phyloP scores from a whole-genome alignment of 2,888 invertebrate genomes.

The Nymphalis polychloros region DNA sequence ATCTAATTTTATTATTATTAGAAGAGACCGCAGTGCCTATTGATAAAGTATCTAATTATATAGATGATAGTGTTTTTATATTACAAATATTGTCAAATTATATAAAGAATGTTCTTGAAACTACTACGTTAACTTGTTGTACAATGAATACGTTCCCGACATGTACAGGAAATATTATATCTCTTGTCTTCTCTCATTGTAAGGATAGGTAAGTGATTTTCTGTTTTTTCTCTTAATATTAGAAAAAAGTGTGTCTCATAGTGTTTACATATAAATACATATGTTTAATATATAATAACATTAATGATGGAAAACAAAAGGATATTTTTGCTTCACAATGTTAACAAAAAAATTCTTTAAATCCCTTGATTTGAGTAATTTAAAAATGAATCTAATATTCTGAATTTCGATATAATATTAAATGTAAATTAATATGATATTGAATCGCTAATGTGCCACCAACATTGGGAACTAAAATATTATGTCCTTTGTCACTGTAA shows the following conservation, averaged over 20 bases:
- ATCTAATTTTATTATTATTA: constrained; percentile 48
- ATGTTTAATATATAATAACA: too few relatives aligned
- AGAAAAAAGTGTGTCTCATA: too few relatives aligned
- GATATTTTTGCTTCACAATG: too few relatives aligned
- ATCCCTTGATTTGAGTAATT: not conserved
- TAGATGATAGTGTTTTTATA: constrained; percentile 55
- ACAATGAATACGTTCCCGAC: constrained; percentile 57
- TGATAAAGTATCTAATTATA: constrained; percentile 47
- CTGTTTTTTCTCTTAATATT: not conserved
- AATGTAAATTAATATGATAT: not conserved
- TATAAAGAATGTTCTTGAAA: constrained; percentile 55
- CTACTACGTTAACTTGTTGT: constrained; percentile 51
- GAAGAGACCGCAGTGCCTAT: constrained; percentile 44
- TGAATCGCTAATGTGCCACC: too few relatives aligned
- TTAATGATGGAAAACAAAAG: too few relatives aligned
- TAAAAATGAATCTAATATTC: too few relatives aligned
- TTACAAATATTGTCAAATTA: constrained; percentile 58
- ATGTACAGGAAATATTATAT: constrained; percentile 61
- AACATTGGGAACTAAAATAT: too few relatives aligned
- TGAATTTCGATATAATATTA: not conserved
- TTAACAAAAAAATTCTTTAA: not conserved
- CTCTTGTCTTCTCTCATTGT: constrained; percentile 72
- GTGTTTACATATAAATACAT: not conserved
- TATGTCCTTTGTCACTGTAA: too few relatives aligned
- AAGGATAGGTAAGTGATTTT: constrained; percentile 66